These are phyloP conservation scores for Drosophila pegasa DNA, from an alignment of 2,888 invertebrate genomes.

Conservation along the genomic window DNA sequence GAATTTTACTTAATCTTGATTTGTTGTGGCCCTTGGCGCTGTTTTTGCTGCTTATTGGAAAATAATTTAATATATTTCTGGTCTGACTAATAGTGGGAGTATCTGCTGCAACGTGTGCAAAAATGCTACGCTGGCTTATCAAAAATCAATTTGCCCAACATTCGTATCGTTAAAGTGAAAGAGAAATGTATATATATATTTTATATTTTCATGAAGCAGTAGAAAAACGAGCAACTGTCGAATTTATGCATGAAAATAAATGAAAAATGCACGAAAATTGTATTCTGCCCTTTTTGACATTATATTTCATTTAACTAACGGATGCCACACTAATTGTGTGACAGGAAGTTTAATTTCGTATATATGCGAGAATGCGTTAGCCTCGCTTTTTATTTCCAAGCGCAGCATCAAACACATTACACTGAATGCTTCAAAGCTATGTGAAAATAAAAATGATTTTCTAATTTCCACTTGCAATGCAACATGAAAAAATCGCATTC, in stretches of 20 bases:
- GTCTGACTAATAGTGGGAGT: not conserved
- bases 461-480: constrained; percentile 70
- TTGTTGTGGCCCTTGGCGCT: constrained; percentile 1
- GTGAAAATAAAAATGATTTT: constrained; percentile 70
- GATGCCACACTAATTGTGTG: constrained; percentile 51
- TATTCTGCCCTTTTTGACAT: constrained; percentile 31
- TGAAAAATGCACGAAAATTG: constrained; percentile 32
- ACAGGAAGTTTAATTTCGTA: constrained; percentile 76
- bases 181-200: constrained; percentile 26
- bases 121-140: constrained; percentile 42
- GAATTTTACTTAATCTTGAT: not conserved
- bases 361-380: constrained; percentile 44
- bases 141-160: constrained; percentile 60
- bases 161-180: constrained; percentile 36
- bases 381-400: constrained; percentile 30
- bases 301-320: constrained; percentile 43
- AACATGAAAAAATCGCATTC: constrained; percentile 20
- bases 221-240: constrained; percentile 13
- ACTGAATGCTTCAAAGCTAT: constrained; percentile 40
- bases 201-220: constrained; percentile 20
- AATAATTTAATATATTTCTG: constrained; percentile 40
- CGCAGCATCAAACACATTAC: constrained; percentile 12
- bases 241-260: constrained; percentile 64
- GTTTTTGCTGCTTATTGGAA: constrained; percentile 39
- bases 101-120: constrained; percentile 2